Evolutionary conservation across 2,888 invertebrate genomes (phyloP).

Genomic region (Acanthosepion lycidas): DNA sequence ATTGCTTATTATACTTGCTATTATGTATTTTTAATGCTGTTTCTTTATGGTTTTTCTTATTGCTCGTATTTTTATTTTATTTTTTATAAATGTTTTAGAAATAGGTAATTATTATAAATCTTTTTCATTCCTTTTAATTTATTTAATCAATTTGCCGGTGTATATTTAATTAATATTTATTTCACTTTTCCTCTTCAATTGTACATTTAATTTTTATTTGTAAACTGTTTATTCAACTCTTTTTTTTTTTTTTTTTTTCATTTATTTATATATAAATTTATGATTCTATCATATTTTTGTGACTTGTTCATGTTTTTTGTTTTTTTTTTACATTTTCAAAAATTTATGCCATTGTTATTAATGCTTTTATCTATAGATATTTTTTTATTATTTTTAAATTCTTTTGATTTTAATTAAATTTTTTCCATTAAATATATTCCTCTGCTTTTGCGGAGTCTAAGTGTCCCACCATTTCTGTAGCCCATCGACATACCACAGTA

Average conservation of each 20-base stretch:
- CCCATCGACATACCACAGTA: slow-evolving; percentile 33
- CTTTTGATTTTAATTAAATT: slow-evolving; percentile 8
- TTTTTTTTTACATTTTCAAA: background rate
- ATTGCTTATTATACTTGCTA: background rate
- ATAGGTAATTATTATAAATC: slow-evolving; percentile 8
- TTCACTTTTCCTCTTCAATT: background rate
- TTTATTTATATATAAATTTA: background rate
- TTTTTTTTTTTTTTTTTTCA: background rate
- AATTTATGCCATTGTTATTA: background rate
- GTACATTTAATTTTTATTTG: background rate
- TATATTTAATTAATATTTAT: background rate
- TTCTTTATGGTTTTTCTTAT: background rate
- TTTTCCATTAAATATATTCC: background rate
- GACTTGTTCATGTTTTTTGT: background rate
- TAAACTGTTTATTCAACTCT: background rate
- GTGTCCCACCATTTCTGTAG: background rate
- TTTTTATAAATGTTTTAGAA: background rate
- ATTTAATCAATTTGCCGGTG: background rate
- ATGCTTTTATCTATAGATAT: background rate
- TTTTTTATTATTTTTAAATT: background rate
- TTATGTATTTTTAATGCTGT: background rate
- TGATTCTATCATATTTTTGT: background rate
- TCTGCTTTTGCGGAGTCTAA: background rate
- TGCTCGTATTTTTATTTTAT: background rate
- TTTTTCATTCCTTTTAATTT: background rate